These are phyloP conservation scores for Phaethon lepturus DNA, from an alignment of 2,113 vertebrate species.

Conservation along the genomic window DNA sequence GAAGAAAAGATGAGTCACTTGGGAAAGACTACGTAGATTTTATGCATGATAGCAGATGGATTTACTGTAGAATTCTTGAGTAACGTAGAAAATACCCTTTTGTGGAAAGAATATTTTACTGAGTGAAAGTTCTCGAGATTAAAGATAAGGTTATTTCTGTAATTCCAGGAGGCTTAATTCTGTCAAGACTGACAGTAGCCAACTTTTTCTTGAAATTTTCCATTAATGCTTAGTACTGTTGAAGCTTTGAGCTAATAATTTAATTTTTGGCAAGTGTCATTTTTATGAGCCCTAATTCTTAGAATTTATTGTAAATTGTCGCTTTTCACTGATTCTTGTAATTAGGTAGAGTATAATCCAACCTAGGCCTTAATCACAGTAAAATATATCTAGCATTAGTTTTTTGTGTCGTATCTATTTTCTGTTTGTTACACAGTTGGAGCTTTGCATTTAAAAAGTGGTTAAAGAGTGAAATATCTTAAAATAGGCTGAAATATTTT, in stretches of 20 bases:
- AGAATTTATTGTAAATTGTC: not conserved
- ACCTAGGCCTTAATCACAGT: not conserved
- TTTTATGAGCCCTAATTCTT: not conserved
- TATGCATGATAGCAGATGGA: not conserved
- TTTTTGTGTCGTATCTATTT: not conserved
- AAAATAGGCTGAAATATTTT: not conserved
- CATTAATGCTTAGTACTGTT: not conserved
- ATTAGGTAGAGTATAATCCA: not conserved
- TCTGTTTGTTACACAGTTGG: not conserved
- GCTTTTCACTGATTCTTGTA: not conserved
- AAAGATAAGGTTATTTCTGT: not conserved
- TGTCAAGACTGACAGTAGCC: not conserved
- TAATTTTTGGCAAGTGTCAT: not conserved
- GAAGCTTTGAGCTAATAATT: not conserved
- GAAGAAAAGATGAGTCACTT: not conserved
- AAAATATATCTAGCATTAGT: not conserved
- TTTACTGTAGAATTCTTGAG: not conserved
- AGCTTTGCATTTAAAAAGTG: too few relatives aligned
- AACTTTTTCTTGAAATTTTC: not conserved
- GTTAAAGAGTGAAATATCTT: not conserved
- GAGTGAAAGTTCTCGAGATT: not conserved
- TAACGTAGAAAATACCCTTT: not conserved
- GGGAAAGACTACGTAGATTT: not conserved
- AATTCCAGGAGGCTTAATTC: not conserved
- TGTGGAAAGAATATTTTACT: not conserved